Conservation (phyloP, 2,113 vertebrate genomes). For the Poecile atricapillus region DNA sequence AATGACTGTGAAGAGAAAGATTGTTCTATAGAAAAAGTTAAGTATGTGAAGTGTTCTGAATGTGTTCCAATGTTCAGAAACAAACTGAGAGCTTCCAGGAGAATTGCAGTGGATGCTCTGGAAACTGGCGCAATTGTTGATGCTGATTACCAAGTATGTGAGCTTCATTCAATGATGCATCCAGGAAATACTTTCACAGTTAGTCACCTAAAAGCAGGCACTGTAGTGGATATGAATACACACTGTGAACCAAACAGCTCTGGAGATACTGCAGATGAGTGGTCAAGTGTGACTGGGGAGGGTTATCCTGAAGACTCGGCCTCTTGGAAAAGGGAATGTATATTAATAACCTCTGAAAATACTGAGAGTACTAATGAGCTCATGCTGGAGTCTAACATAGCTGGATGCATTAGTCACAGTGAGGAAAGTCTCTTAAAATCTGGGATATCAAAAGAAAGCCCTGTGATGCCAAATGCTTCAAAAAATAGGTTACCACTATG, state of each 20-base stretch:
- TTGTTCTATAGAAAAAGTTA: background rate
- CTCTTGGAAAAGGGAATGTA: background rate
- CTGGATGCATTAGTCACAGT: background rate
- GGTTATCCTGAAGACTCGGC: background rate
- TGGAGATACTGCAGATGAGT: background rate
- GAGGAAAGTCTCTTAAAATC: background rate
- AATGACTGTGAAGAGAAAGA: conserved; percentile 36
- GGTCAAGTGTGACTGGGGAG: background rate
- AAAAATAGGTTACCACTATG: background rate
- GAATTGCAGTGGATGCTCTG: background rate
- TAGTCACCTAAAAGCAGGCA: background rate
- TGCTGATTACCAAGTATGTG: background rate
- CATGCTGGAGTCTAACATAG: background rate
- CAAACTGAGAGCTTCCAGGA: background rate
- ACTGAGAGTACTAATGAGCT: background rate
- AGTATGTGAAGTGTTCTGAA: background rate
- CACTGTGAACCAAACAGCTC: background rate
- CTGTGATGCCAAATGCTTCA: background rate
- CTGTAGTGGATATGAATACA: background rate
- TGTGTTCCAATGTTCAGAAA: background rate
- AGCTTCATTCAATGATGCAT: background rate
- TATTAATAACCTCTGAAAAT: background rate
- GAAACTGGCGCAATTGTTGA: background rate
- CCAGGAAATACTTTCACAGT: background rate
- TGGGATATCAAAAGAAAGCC: background rate